Conservation (phyloP, 2,113 vertebrate genomes). For the Nestor notabilis region DNA sequence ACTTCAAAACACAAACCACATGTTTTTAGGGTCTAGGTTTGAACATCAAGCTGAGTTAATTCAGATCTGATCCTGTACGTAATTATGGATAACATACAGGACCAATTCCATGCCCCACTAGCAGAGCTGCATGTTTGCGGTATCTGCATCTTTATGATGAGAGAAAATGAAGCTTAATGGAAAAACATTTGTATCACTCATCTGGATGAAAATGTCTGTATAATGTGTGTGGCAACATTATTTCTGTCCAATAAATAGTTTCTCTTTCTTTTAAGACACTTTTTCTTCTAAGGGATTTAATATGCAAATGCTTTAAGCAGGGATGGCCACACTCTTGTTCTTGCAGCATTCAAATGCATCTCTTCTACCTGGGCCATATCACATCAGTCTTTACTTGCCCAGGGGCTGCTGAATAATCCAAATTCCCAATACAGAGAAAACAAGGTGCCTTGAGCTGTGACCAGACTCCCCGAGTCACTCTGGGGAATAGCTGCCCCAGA, state of each 20-base stretch:
- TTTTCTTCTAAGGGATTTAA: neutral
- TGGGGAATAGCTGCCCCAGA: neutral
- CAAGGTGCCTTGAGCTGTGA: neutral
- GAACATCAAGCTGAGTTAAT: conserved; percentile 25
- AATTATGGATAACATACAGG: conserved; percentile 15
- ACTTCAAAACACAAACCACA: conserved; percentile 13
- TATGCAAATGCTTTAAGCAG: neutral
- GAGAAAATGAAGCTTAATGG: neutral
- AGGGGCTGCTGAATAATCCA: conserved; percentile 6
- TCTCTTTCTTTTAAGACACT: neutral
- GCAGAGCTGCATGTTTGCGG: neutral
- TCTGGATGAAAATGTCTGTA: neutral
- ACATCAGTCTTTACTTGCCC: neutral
- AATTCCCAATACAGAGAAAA: neutral
- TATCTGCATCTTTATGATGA: neutral
- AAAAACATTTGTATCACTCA: neutral
- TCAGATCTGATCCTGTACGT: conserved; percentile 1
- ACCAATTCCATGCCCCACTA: neutral
- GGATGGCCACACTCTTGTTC: neutral
- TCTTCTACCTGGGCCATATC: neutral
- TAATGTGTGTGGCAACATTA: neutral
- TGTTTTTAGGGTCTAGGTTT: conserved; percentile 3
- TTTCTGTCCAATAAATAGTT: neutral
- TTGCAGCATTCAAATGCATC: neutral
- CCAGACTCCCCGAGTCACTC: neutral